A percentile compares a stretch with the other conserved stretches of the same genome.
These are phyloP conservation scores for Etia nguti DNA, from an alignment of 2,113 vertebrate species.

Conservation along the genomic window DNA sequence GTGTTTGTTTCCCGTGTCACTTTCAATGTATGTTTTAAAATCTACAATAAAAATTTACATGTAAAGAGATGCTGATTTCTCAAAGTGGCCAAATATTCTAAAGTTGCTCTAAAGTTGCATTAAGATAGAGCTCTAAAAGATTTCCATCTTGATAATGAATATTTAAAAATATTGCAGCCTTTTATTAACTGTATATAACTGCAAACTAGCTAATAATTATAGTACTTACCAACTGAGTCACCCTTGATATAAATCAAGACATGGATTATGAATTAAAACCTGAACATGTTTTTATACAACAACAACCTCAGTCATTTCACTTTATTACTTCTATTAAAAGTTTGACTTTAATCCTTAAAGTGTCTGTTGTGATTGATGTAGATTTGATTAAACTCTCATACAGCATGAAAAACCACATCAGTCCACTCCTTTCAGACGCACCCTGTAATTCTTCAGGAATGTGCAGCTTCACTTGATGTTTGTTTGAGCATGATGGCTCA, in stretches of 20 bases:
- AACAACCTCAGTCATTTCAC: not conserved
- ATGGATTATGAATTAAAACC: not conserved
- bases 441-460: not conserved
- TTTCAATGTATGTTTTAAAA: not conserved
- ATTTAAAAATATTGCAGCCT: not conserved
- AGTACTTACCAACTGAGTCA: not conserved
- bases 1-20: not conserved
- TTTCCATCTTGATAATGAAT: not conserved
- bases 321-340: not conserved
- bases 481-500: slow-evolving; percentile 6
- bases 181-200: not conserved
- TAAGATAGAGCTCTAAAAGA: not conserved
- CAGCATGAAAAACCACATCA: not conserved
- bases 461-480: not conserved
- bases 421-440: not conserved
- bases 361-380: not conserved
- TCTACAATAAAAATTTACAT: not conserved
- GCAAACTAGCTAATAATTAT: not conserved
- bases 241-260: not conserved
- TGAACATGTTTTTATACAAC: not conserved
- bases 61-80: not conserved
- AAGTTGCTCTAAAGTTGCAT: not conserved
- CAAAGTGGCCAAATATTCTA: not conserved
- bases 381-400: not conserved
- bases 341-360: not conserved